A percentile compares a stretch with the other conserved stretches of the same genome.
Conservation (phyloP, 2,113 vertebrate species). For the Gadus chalcogrammus region DNA sequence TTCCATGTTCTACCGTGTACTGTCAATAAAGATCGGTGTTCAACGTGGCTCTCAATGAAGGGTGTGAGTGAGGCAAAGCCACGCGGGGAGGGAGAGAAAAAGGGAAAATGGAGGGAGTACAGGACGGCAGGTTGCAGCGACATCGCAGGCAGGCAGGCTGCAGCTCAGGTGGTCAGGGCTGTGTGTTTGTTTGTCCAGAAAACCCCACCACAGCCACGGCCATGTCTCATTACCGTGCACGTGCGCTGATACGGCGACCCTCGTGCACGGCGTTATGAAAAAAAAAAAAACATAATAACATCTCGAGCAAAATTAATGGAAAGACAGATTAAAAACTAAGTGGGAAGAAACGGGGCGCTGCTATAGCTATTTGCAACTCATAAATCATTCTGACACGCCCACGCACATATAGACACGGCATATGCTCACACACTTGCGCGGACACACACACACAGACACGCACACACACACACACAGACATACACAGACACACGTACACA, state of each 20-base stretch:
- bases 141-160: conserved; percentile 7
- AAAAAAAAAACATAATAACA: conserved; percentile 72
- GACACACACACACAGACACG: conserved; percentile 1
- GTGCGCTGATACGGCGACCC: conserved; percentile 50
- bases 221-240: conserved; percentile 54
- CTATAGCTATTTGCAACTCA: conserved; percentile 75
- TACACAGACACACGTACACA: conserved; percentile 24
- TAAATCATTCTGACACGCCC: conserved; percentile 76
- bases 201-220: conserved; percentile 42
- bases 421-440: conserved; percentile 16
- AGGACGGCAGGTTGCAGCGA: no score
- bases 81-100: conserved; percentile 16
- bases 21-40: conserved; percentile 75
- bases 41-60: conserved; percentile 60
- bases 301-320: conserved; percentile 72
- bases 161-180: conserved; percentile 32
- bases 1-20: conserved; percentile 71
- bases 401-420: conserved; percentile 54
- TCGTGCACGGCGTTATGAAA: conserved; percentile 55
- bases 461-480: neutral
- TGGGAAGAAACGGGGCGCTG: conserved; percentile 74
- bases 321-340: conserved; percentile 77
- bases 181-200: conserved; percentile 21
- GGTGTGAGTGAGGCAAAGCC: conserved; percentile 46
- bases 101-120: conserved; percentile 5